A percentile compares a stretch with the other conserved stretches of the same genome.
Evolutionary conservation across 2,113 vertebrate species (phyloP).

Genomic region (Tapirus terrestris): DNA sequence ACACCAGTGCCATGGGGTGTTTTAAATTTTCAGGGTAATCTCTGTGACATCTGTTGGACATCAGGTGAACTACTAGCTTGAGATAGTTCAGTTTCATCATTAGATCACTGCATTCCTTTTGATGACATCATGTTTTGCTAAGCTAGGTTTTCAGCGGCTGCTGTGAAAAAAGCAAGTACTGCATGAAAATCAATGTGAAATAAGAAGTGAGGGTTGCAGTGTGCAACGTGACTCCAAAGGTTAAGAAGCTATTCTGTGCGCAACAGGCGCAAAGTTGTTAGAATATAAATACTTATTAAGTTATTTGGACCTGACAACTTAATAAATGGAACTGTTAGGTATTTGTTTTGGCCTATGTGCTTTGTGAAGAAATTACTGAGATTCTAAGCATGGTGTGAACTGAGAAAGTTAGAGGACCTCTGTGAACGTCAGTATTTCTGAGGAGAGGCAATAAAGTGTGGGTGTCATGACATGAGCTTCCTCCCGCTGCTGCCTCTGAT

Average conservation of each 20-base stretch:
- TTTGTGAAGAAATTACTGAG: constrained; percentile 17
- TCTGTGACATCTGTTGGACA: neutral
- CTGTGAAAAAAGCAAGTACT: neutral
- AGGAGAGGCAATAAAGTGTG: neutral
- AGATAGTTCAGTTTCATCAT: constrained; percentile 39
- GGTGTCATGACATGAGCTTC: neutral
- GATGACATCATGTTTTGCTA: neutral
- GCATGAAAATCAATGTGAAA: constrained; percentile 49
- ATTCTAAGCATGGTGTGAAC: neutral
- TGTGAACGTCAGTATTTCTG: constrained; percentile 33
- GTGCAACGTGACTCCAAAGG: neutral
- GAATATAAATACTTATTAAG: constrained; percentile 30
- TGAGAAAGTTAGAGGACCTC: neutral
- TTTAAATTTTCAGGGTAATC: constrained; percentile 10
- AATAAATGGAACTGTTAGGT: neutral
- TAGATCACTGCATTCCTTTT: constrained; percentile 37
- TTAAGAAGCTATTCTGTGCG: neutral
- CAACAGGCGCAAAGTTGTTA: constrained; percentile 30
- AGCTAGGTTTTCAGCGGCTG: neutral
- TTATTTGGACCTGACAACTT: neutral
- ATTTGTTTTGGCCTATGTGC: neutral
- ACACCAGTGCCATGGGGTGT: neutral
- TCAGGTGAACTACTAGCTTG: neutral
- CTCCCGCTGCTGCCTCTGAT: neutral
- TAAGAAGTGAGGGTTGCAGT: neutral